Evolutionary conservation across 2,797 vertebrate species (phyloP), one percentile per base, ranked within the genome.

Genomic region (Etheostoma nigrum): DNA sequence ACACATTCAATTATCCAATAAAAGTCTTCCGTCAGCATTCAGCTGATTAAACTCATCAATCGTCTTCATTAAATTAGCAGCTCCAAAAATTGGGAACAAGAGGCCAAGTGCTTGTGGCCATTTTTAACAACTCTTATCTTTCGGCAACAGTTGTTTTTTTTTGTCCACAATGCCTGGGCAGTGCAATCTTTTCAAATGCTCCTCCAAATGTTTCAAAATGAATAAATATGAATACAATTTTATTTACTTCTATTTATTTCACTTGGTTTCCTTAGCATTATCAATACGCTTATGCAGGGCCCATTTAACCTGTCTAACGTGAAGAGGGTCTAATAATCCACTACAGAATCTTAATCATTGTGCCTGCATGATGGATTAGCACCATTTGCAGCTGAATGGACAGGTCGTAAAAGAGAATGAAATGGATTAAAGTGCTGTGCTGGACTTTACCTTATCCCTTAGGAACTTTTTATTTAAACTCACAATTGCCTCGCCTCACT

Each of bases 41-140:
- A 68, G 68, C 67, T 90, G 88, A 94, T 94, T 91, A 93, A 94
- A 90, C 71, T 86, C 83, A 91, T 93, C 90, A 91, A 72, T 93
- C 92, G 88, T 72, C 61, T 82, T 69, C 88, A 88, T 86, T 89
- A 83, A 85, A 91, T 92, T 69, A 86, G 68, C 78, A 63, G 64
- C 75, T 76, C 82, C 68, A 71, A 73, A 65, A 52, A 70, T 62
- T 40, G 57, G 49, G 59, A 74, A 65, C 21, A 19, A 58, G 63
- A 54, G 67, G 72, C 16, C 6, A 6, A 72, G 57, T 18, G 84
- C 82, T 72, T 59, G 76, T 83, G 72, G 83, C 70, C 71, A 62
- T 83, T 79, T 83, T 78, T 77, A 86, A 90, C 71, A 57, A 53
- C 55, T 79, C 65, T 78, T 83, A 82, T 88, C 83, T 84, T 74